Evolutionary conservation across 2,888 invertebrate genomes (phyloP), one percentile per base, ranked within the genome.

Genomic region (Spialia ferax): DNA sequence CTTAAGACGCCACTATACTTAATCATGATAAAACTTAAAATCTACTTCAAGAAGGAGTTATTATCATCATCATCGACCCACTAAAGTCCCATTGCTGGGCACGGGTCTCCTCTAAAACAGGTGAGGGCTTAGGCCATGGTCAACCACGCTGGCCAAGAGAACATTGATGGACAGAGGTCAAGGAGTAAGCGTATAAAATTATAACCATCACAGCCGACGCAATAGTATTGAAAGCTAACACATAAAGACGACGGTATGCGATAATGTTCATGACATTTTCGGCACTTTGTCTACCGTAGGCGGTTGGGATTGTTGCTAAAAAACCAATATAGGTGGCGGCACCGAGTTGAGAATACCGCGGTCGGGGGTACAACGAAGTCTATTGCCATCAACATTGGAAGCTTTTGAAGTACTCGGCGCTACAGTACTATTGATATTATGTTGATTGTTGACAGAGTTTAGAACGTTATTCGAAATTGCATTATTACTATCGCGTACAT

Each of bases 321-420:
- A 52, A 62, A 62, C 52, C 23, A 52, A 23, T 15, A 62, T 38
- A 52, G 62, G 62, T 8, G 62, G 62, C 35, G 62, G 62, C 52
- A 62, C 52, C 23, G 52, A 7, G 52, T 62, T 62, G 4, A 62
- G 35, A 8, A 52, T 23, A 8, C 4, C 20, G 32, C 62, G 62
- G 13, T 62, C 62, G 0, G 62, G 62, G 5, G 13, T 38, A 4
- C 32, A 62, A 11, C 23, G 29, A 10, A 35, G 7, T 22, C 52
- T 52, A 20, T 23, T 52, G 4, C n/a, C 23, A n/a, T 62, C 35
- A 22, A 62, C n/a, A 15, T 62, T 54, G 1, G 62, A 62, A 7
- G 22, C 10, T 8, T 23, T 50, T 11, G 35, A 32, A 7, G 4
- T 15, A 20, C 15, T 22, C 22, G n/a, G 15, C 8, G 50, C 1